Conservation (phyloP, 1,140 invertebrate species). For the Lordiphosa clarofinis region DNA sequence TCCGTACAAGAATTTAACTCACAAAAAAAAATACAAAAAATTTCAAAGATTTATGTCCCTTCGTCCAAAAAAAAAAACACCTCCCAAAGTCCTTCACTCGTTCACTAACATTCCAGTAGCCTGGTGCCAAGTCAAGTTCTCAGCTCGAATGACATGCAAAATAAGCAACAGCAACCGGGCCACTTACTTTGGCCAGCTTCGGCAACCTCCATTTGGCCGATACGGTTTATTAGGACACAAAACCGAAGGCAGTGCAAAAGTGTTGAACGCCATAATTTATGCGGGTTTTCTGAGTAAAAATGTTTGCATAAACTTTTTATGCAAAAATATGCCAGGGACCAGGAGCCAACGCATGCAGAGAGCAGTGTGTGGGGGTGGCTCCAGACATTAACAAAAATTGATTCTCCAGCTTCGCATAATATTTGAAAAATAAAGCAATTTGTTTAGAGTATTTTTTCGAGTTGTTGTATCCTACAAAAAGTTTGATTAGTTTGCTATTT, state of each 20-base stretch:
- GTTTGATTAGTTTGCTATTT: slow-evolving; percentile 72
- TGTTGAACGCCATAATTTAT: slow-evolving; percentile 39
- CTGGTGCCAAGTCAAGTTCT: slow-evolving; percentile 30
- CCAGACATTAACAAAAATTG: slow-evolving; percentile 69
- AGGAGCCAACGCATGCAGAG: slow-evolving; percentile 24
- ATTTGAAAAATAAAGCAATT: slow-evolving; percentile 73
- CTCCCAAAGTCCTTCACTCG: background rate
- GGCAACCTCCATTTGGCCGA: slow-evolving; percentile 35
- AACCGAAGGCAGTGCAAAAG: slow-evolving; percentile 22
- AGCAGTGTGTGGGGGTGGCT: slow-evolving; percentile 3
- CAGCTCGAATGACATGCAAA: slow-evolving; percentile 53
- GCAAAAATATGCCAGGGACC: slow-evolving; percentile 47
- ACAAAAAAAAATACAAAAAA: too few species aligned
- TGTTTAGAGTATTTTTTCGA: slow-evolving; percentile 60
- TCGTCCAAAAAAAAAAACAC: too few species aligned
- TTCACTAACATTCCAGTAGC: slow-evolving; percentile 1
- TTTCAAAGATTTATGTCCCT: too few species aligned
- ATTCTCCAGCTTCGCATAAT: slow-evolving; percentile 58
- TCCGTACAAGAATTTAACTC: too few species aligned
- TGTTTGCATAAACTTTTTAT: slow-evolving; percentile 56
- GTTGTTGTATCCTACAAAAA: slow-evolving; percentile 47
- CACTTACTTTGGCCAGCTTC: slow-evolving; percentile 13
- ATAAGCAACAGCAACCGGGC: slow-evolving; percentile 36
- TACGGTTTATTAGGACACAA: slow-evolving; percentile 48
- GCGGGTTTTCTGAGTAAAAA: slow-evolving; percentile 50